Percentiles rank a stretch among this genome's conserved stretches.
Conservation (phyloP, 2,113 vertebrate species). For the Ptyas mucosa region DNA sequence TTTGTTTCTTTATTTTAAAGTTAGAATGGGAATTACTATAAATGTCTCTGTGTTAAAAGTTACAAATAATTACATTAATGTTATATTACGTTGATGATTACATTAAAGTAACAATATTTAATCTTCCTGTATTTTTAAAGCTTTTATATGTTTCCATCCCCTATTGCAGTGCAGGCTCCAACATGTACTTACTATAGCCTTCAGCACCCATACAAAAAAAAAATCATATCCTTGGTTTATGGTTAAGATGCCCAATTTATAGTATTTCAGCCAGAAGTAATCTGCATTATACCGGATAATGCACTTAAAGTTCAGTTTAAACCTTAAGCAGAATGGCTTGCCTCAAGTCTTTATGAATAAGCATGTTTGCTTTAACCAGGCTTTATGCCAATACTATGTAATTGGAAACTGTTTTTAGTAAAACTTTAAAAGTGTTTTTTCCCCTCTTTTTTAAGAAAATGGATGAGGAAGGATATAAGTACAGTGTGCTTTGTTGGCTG, state of each 20-base stretch:
- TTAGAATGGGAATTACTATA: neutral
- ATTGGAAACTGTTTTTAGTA: neutral
- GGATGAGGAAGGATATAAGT: neutral
- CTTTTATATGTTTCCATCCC: neutral
- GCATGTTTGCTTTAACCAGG: neutral
- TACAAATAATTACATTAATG: neutral
- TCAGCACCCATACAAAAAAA: neutral
- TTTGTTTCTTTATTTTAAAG: neutral
- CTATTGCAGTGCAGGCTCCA: neutral
- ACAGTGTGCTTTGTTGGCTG: neutral
- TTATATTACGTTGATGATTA: neutral
- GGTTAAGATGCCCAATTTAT: neutral
- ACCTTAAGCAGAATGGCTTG: neutral
- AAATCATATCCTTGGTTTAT: neutral
- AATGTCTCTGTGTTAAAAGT: neutral
- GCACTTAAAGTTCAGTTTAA: neutral
- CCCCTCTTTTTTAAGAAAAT: neutral
- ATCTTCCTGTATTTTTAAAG: neutral
- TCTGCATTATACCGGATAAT: neutral
- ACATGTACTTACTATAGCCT: neutral
- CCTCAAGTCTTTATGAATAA: neutral
- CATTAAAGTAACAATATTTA: neutral
- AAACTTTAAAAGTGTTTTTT: neutral
- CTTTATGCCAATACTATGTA: neutral
- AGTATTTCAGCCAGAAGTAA: neutral